A percentile compares a stretch with the other conserved stretches of the same genome.
Conservation (phyloP, 2,113 vertebrate species). For the Lagopus muta region DNA sequence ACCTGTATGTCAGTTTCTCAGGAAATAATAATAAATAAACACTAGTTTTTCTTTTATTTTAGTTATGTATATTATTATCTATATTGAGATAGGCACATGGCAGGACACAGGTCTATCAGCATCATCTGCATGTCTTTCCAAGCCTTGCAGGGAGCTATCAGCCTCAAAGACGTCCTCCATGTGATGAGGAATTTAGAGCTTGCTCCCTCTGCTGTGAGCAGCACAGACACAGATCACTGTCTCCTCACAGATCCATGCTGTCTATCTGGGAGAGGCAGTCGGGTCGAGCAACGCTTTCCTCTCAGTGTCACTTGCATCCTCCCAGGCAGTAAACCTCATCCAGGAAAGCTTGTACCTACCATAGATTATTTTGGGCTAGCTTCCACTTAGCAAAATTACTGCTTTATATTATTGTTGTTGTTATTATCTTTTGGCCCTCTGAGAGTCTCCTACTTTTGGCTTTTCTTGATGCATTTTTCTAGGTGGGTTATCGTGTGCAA, state of each 20-base stretch:
- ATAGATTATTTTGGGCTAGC: not conserved
- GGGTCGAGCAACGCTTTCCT: fast-evolving
- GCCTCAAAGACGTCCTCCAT: not conserved
- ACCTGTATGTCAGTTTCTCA: not conserved
- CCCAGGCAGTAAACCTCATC: not conserved
- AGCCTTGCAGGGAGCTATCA: not conserved
- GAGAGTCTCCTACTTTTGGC: not conserved
- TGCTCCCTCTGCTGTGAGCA: not conserved
- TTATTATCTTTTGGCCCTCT: not conserved
- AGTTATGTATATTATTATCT: too few species aligned
- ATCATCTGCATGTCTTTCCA: not conserved
- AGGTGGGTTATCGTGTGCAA: not conserved
- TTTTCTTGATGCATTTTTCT: not conserved
- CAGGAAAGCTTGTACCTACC: not conserved
- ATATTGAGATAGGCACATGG: not conserved
- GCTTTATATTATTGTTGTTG: not conserved
- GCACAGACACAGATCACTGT: not conserved
- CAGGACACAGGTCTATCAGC: not conserved
- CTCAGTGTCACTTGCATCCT: not conserved
- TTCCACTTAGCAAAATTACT: not conserved
- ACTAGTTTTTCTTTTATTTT: not conserved
- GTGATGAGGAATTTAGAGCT: not conserved
- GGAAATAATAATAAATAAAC: not conserved
- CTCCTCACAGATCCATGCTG: not conserved
- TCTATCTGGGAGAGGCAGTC: not conserved